Evolutionary conservation across 53 echinoderm and acorn worm genomes (phyloP), one percentile per base, ranked within the genome.

Genomic region (Arbacia lixula): DNA sequence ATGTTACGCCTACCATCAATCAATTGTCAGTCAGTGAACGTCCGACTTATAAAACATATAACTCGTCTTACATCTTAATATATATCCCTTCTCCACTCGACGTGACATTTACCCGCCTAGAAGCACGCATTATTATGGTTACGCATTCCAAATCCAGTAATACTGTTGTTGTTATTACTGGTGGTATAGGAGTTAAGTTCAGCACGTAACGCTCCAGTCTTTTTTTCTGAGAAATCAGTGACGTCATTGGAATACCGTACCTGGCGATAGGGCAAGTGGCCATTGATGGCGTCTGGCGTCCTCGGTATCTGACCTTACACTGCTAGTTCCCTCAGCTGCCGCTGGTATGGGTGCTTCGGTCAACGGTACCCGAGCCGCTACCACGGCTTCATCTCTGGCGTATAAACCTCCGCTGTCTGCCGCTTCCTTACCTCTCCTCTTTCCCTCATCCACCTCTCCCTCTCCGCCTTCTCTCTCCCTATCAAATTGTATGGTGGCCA

Each of bases 221-320:
- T n/a, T n/a, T n/a, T 34, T 74, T 74, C 74, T 42, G 5, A 53
- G 50, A 74, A 74, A 74, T 30, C 27, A 32, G n/a, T 74, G 58
- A 58, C 77, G 58, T 77, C 77, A 77, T 38, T 25, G 38, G 34
- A 56, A 77, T 81, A 81, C 82, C 82, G 58, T 81, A 81, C 82
- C 82, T 81, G 62, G 49, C 63, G 82, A 61, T 32, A 51, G 11
- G 20, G 64, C 64, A 3, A 62, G 31, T 63, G 56, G 82, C 82
- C 82, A 63, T 32, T 81, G 63, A 22, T 81, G 82, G 63, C 82
- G 82, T 20, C 62, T 17, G 63, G 14, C 62, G 36, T 81, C 82
- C 24, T 81, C 64, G 63, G 35, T 77, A 24, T 21, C 28, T 54
- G 77, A 77, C 77, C 27, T 34, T 20, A 69, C 53, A 74, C 74